Conservation (phyloP, 2,888 invertebrate genomes). For the Elaeidobius kamerunicus region DNA sequence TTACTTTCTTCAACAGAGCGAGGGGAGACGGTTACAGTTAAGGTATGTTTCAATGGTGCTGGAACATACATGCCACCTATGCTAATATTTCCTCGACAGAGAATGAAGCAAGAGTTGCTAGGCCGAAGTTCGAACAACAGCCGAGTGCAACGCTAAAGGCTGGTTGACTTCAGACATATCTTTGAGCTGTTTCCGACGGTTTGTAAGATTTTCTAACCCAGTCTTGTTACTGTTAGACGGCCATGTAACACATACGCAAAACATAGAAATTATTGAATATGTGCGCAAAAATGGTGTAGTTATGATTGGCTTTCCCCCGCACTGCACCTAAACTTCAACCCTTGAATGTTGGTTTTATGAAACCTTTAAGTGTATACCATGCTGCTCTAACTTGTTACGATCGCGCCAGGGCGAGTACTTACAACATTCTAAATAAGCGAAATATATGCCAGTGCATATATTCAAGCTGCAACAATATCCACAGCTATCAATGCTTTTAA, state of each 20-base stretch:
- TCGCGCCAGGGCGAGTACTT: neutral
- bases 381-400: neutral
- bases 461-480: neutral
- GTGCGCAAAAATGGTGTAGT: conserved; percentile 37
- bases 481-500: neutral
- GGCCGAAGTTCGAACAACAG: conserved; percentile 30
- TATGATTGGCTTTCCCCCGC: conserved; percentile 38
- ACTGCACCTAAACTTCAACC: conserved; percentile 30
- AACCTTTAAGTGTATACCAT: neutral
- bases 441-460: too few relatives aligned
- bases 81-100: conserved; percentile 17
- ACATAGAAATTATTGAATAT: conserved; percentile 39
- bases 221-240: conserved; percentile 27
- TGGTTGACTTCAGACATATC: conserved; percentile 26
- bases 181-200: conserved; percentile 22
- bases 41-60: conserved; percentile 22
- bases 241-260: conserved; percentile 32
- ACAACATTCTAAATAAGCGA: neutral
- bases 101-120: conserved; percentile 33
- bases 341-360: conserved; percentile 29
- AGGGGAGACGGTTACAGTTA: conserved; percentile 33
- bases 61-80: conserved; percentile 17
- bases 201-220: conserved; percentile 17
- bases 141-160: conserved; percentile 9
- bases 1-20: neutral